Base-by-base conservation (phyloP, 1,140 invertebrate genomes). In the Drosophila ohnishii region DNA sequence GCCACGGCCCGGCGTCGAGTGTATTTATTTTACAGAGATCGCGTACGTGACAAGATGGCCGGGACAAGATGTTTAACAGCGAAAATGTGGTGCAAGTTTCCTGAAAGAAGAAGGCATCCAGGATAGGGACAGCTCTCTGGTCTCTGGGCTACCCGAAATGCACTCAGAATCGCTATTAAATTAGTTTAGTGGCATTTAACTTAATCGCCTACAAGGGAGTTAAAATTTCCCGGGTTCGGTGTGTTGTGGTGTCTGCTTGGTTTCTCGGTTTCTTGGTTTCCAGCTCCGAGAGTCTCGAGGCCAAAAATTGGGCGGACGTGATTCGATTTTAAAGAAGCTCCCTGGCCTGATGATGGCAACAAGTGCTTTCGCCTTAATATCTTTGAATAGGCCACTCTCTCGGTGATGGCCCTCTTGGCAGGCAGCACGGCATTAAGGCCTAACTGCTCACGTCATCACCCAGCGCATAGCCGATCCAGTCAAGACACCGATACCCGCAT, bases 121-220 rank as follows among this genome's bases (percentile, higher is more conserved):
- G 39, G 13, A 32, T 42, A 32, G 22, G 56, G 16, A 47, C 25
- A 47, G 58, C 19, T n/a, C 14, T 3, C 19, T n/a, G 50, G 7
- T 35, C 32, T 8, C 50, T 53, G 45, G 51, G 37, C 42, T 22
- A 6, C 51, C 19, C 71, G 44, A 83, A 66, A 69, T 79, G 75
- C 74, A 82, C 75, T 83, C 78, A 71, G 83, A 90, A 91, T 91
- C 90, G 87, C 70, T 91, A 91, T 91, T 91, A 91, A 91, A 91
- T 91, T 91, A 90, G 83, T 91, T 91, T 91, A 91, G 86, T 91
- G 80, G 90, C 90, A 87, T 91, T 91, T 91, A 91, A 90, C 56
- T 90, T 90, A 90, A 90, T 90, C 83, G 90, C 83, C 86, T 85
- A 85, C 83, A 90, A 87, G 90, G 80, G 78, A 84, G 90, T 79